A percentile compares a stretch with the other conserved stretches of the same genome.
Evolutionary conservation across 2,797 vertebrate genomes (phyloP).

Genomic region (Lagocephalus sceleratus): DNA sequence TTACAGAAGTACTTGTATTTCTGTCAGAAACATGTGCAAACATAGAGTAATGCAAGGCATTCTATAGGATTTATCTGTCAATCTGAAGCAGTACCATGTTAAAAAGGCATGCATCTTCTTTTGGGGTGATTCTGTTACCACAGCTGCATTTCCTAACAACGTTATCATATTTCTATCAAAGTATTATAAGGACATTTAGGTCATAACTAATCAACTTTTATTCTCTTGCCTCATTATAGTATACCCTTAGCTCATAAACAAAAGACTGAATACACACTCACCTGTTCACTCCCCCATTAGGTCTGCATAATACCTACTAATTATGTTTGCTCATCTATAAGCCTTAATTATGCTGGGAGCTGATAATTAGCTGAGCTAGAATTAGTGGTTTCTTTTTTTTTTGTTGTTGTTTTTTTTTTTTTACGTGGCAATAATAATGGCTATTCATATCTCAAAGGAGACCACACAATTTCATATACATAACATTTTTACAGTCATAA

Average conservation of each 20-base stretch:
- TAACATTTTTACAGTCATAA: slow-evolving; percentile 17
- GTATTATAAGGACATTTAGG: slow-evolving; percentile 69
- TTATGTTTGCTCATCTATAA: slow-evolving; percentile 81
- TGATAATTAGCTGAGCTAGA: slow-evolving; percentile 72
- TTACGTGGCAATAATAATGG: slow-evolving; percentile 56
- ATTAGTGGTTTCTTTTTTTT: slow-evolving; percentile 63
- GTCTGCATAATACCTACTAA: slow-evolving; percentile 73
- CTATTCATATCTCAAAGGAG: slow-evolving; percentile 52
- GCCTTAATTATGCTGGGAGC: slow-evolving; percentile 75
- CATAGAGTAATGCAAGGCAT: neutral
- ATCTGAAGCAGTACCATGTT: slow-evolving; percentile 12
- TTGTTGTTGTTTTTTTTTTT: neutral
- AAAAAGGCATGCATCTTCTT: slow-evolving; percentile 12
- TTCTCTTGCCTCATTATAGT: slow-evolving; percentile 74
- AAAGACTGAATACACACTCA: slow-evolving; percentile 70
- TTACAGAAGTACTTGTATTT: slow-evolving; percentile 20
- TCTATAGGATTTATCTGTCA: neutral
- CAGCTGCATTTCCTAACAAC: neutral
- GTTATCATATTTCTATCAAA: slow-evolving; percentile 27
- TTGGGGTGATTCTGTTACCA: neutral
- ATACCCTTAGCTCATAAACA: slow-evolving; percentile 72
- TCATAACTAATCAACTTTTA: slow-evolving; percentile 77
- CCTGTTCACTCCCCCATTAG: slow-evolving; percentile 75
- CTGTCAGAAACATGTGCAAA: slow-evolving; percentile 29
- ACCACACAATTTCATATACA: slow-evolving; percentile 19